phyloP scores from a whole-genome alignment of 1,140 invertebrate genomes.

The Pantala flavescens region DNA sequence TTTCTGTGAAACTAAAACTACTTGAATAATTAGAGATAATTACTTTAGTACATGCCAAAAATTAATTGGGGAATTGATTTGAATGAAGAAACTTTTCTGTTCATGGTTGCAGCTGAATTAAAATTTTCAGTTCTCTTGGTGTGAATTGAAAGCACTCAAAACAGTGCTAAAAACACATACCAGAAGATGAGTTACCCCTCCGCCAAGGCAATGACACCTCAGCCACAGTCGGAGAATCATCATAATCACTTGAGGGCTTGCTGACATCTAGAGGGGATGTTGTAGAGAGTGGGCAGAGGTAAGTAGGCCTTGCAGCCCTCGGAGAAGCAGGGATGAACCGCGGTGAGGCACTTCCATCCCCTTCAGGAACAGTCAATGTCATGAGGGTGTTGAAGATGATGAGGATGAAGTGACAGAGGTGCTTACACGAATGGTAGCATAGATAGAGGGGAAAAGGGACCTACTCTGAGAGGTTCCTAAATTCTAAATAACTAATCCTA shows the following conservation, averaged over 20 bases:
- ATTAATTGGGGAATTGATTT: too few species aligned
- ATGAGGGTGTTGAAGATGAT: background rate
- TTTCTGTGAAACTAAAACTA: too few species aligned
- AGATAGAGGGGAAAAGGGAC: too few species aligned
- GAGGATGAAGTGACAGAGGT: background rate
- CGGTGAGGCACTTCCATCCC: background rate
- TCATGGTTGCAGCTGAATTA: too few species aligned
- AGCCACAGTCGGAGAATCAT: constrained; percentile 49
- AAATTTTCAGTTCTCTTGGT: too few species aligned
- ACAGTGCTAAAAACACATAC: background rate
- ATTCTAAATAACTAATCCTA: too few species aligned
- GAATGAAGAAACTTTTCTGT: too few species aligned
- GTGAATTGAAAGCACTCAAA: too few species aligned
- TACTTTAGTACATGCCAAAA: too few species aligned
- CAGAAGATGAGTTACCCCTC: constrained; percentile 37
- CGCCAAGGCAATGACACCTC: constrained; percentile 65
- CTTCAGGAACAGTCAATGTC: constrained; percentile 11
- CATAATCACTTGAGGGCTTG: constrained; percentile 34
- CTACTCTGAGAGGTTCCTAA: too few species aligned
- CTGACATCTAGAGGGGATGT: constrained; percentile 18
- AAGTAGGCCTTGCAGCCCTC: background rate
- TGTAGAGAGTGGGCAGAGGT: background rate
- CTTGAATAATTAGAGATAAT: too few species aligned
- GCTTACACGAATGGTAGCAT: background rate
- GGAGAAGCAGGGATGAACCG: background rate